Evolutionary conservation across 2,888 invertebrate species (phyloP).

Genomic region (Zonitis immaculata): DNA sequence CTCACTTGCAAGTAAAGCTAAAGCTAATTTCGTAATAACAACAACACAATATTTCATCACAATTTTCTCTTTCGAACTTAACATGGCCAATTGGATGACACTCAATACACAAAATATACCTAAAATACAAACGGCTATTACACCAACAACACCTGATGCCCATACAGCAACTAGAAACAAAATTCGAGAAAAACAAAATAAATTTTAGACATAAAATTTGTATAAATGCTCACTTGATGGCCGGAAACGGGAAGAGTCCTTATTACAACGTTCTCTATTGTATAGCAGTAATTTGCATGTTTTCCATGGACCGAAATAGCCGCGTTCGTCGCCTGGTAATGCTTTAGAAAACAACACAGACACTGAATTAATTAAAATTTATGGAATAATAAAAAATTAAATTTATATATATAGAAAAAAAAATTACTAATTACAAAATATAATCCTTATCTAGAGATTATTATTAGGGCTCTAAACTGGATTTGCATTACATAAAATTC

Average conservation of each 20-base stretch:
- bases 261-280: slow-evolving; percentile 77
- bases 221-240: slow-evolving; percentile 63
- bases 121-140: slow-evolving; percentile 67
- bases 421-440: too few relatives aligned
- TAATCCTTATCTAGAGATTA: too few relatives aligned
- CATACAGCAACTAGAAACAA: slow-evolving; percentile 73
- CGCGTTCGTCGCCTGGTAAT: slow-evolving; percentile 65
- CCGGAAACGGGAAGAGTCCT: slow-evolving; percentile 68
- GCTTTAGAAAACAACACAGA: slow-evolving; percentile 45
- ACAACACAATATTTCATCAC: slow-evolving; percentile 72
- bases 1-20: slow-evolving; percentile 75
- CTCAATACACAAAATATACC: slow-evolving; percentile 76
- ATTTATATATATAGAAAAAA: too few relatives aligned
- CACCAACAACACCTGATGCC: slow-evolving; percentile 75
- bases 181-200: background rate
- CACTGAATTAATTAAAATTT: too few relatives aligned
- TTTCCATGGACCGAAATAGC: slow-evolving; percentile 86
- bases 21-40: slow-evolving; percentile 72
- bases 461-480: too few relatives aligned
- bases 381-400: too few relatives aligned
- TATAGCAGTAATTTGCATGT: slow-evolving; percentile 78
- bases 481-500: too few relatives aligned
- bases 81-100: slow-evolving; percentile 81
- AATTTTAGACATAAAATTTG: background rate
- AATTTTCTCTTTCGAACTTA: slow-evolving; percentile 77